phyloP scores from a whole-genome alignment of 1,140 invertebrate species.

The Brachionus plicatilis region DNA sequence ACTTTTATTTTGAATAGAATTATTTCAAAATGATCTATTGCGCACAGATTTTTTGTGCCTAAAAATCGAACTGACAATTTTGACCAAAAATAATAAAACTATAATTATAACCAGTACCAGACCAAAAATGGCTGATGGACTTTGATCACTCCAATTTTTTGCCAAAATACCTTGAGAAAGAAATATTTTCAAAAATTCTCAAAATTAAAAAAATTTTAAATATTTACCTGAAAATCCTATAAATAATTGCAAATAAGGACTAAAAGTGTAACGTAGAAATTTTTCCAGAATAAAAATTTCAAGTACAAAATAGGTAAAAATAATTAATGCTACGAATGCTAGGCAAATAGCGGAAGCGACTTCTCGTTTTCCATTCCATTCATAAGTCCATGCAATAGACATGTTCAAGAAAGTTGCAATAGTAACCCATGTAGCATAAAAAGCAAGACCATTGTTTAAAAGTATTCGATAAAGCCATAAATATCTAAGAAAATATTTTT shows the following conservation, averaged over 20 bases:
- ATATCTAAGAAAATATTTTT: conserved; percentile 40
- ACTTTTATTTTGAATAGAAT: not conserved
- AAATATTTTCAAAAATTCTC: not conserved
- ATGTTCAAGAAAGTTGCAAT: conserved; percentile 50
- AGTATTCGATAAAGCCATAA: conserved; percentile 47
- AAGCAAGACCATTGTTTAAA: conserved; percentile 50
- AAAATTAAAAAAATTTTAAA: too few species aligned
- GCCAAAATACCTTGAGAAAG: conserved; percentile 8
- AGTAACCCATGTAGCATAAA: conserved; percentile 50
- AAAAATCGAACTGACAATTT: conserved; percentile 16
- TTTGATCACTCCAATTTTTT: conserved; percentile 8
- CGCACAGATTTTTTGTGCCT: not conserved
- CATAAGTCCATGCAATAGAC: conserved; percentile 45
- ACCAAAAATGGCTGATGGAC: not conserved
- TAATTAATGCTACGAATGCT: conserved; percentile 2
- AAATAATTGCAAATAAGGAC: conserved; percentile 47
- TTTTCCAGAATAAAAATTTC: conserved; percentile 46
- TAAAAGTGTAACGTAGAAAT: conserved; percentile 47
- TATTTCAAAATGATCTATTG: not conserved
- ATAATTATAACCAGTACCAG: not conserved
- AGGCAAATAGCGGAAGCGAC: conserved; percentile 13
- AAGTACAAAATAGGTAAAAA: conserved; percentile 44
- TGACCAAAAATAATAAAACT: not conserved
- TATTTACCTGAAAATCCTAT: conserved; percentile 45
- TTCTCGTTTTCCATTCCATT: conserved; percentile 15